Conservation (phyloP, 2,888 invertebrate species). For the Leucophora obtusa region DNA sequence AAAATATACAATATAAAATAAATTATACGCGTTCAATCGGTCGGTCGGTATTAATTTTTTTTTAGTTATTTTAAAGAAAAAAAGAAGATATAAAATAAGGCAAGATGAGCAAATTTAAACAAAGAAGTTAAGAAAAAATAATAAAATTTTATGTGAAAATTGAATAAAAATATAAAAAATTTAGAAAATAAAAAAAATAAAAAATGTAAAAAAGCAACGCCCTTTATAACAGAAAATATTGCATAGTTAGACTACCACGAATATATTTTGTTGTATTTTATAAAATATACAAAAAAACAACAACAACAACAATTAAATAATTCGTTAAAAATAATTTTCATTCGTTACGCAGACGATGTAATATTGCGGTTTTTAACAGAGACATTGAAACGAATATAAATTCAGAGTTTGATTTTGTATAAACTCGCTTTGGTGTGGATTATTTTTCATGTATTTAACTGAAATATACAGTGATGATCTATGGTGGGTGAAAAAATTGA, state of each 20-base stretch:
- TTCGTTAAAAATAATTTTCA: conserved; percentile 9
- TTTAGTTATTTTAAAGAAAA: neutral
- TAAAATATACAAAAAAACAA: neutral
- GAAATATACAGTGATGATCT: conserved; percentile 30
- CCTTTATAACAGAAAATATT: neutral
- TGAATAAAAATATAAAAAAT: neutral
- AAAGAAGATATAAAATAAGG: neutral
- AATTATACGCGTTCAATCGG: conserved; percentile 34
- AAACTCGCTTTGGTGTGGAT: neutral
- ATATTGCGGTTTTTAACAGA: conserved; percentile 30
- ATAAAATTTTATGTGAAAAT: too few species aligned
- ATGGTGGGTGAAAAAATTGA: conserved; percentile 2
- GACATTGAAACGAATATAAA: neutral
- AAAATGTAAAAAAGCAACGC: conserved; percentile 4
- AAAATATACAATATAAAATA: conserved; percentile 9
- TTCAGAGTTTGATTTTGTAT: neutral
- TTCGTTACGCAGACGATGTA: conserved; percentile 25
- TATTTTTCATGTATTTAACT: neutral
- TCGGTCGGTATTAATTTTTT: conserved; percentile 6
- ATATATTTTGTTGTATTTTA: neutral
- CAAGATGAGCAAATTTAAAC: neutral
- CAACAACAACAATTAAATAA: neutral
- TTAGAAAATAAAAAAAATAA: too few species aligned
- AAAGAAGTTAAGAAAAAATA: neutral
- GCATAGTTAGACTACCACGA: conserved; percentile 1